Evolutionary conservation across 37 sponge, comb jelly and placozoan genomes (phyloP), one percentile per base, ranked within the genome.

Genomic region (Lycopodina hypogea): DNA sequence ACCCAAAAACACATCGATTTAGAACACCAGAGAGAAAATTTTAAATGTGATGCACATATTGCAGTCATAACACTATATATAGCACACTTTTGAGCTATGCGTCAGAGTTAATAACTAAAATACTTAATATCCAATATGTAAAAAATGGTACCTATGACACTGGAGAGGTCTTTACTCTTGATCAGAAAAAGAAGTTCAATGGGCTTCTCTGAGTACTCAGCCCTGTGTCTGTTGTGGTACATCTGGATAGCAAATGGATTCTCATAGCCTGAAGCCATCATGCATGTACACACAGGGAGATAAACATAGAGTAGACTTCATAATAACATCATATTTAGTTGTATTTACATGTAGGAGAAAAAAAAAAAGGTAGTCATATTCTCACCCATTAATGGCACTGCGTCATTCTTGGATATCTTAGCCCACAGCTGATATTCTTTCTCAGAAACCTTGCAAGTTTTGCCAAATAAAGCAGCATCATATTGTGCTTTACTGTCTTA

Each of bases 211-310:
- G 41, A 30, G 19, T 67, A 56, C 17, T 84, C 86, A 68, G 81
- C 24, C 75, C 73, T 72, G 6, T 85, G 86, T 63, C 86, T 64
- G 74, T 81, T 90, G 79, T 90, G 86, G 50, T 41, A 63, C 52
- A 41, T 51, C 66, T 84, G 86, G 15, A 90, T 90, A 2, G 83
- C 86, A 81, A 77, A 90, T 50, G 86, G 86, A 63, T 73, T 63
- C 57, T 90, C 90, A 33, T 85, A 74, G 26, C 90, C 90, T 90
- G 48, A 18, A 30, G 22, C 28, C 1, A 6, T 17, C 42, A 40
- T n/a, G 21, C 6, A 42, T 36, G 26, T 3, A 67, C 4, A 8
- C 35, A 4, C 7, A 8, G 38, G 15, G 68, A 37, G n/a, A 30
- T 24, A 3, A 36, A 30, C 4, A 67, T 28, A 6, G 9, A 62